These are phyloP conservation scores for Stichopus chloronotus DNA, from an alignment of 35 echinoderm and acorn worm species.

Conservation along the genomic window DNA sequence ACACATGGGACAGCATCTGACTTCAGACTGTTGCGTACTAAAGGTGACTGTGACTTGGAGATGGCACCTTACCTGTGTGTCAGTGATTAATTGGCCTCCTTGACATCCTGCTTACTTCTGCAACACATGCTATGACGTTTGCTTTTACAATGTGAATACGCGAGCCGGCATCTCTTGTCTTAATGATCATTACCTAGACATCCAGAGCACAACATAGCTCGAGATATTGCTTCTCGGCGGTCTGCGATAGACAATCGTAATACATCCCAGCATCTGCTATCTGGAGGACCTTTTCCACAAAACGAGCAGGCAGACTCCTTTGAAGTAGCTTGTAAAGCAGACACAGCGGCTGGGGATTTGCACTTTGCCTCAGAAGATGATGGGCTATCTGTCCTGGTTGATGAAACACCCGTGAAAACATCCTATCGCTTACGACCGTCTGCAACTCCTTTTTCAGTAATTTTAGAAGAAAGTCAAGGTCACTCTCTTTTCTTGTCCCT, in stretches of 20 bases:
- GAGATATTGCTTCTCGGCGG: neutral
- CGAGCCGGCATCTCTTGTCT: conserved; percentile 11
- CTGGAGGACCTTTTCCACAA: conserved; percentile 1
- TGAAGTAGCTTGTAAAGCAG: neutral
- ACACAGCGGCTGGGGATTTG: neutral
- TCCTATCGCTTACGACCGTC: neutral
- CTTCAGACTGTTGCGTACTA: conserved; percentile 20
- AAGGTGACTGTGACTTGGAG: neutral
- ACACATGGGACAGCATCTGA: neutral
- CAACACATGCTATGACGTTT: conserved; percentile 23
- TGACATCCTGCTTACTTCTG: conserved; percentile 10
- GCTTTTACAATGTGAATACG: conserved; percentile 29
- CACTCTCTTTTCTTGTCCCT: conserved; percentile 22
- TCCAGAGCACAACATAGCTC: neutral
- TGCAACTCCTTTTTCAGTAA: neutral
- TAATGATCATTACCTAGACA: conserved; percentile 40
- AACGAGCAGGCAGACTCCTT: neutral
- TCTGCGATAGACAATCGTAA: neutral
- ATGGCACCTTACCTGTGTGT: neutral
- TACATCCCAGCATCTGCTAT: conserved; percentile 8
- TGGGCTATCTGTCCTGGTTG: neutral
- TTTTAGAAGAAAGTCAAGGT: neutral
- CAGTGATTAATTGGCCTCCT: neutral
- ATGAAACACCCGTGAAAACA: conserved; percentile 10
- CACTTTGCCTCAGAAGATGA: conserved; percentile 2